A percentile compares a stretch with the other conserved stretches of the same genome.
These are phyloP conservation scores for Cygnus olor DNA, from an alignment of 2,797 vertebrate genomes.

Conservation along the genomic window DNA sequence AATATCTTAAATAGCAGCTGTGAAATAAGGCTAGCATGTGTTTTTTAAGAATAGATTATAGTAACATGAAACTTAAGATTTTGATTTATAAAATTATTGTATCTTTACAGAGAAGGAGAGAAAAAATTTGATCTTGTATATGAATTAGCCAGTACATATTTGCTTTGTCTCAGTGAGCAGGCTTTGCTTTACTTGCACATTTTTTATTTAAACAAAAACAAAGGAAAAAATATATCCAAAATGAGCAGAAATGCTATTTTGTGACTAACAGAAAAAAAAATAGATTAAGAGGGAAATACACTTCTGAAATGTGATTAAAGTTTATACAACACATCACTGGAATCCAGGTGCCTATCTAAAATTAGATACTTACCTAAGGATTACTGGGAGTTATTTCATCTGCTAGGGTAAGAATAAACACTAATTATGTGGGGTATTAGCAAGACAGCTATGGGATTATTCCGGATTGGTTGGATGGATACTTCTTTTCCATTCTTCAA, in stretches of 20 bases:
- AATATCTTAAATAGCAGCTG: background rate
- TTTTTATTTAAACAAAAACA: background rate
- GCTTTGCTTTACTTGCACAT: background rate
- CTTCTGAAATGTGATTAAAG: constrained; percentile 10
- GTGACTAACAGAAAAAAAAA: background rate
- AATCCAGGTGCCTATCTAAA: background rate
- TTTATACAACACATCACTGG: background rate
- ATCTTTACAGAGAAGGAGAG: background rate
- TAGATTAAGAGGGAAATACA: background rate
- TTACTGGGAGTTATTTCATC: background rate
- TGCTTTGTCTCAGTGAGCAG: constrained; percentile 23
- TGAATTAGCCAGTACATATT: constrained; percentile 11
- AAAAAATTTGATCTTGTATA: background rate
- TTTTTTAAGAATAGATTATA: background rate
- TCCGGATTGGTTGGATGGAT: accelerated
- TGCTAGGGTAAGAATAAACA: background rate
- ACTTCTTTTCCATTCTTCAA: background rate
- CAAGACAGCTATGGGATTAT: background rate
- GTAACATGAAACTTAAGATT: background rate
- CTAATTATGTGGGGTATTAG: background rate
- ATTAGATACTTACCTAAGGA: background rate
- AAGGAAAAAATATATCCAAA: background rate
- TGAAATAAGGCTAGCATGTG: background rate
- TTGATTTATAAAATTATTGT: constrained; percentile 2
- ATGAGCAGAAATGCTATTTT: constrained; percentile 18